Percentiles rank a stretch among this genome's conserved stretches.
phyloP scores from a whole-genome alignment of 2,888 invertebrate species.

The Ephialtes manifestator region DNA sequence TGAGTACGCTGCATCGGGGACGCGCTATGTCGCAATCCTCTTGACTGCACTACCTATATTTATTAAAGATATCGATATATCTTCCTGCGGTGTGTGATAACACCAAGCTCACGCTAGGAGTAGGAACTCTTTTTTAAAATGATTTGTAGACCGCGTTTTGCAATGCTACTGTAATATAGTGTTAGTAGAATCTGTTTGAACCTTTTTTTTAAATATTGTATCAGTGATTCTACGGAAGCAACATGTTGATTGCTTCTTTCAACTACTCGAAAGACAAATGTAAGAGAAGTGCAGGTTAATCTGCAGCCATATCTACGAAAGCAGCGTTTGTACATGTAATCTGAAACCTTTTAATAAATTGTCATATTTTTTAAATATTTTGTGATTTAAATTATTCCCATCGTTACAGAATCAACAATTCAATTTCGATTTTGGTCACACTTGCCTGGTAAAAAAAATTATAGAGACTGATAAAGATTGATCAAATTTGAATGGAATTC shows the following conservation, averaged over 20 bases:
- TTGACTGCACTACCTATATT: conserved; percentile 46
- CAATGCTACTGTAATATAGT: conserved; percentile 32
- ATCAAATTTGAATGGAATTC: too few species aligned
- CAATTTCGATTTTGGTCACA: too few species aligned
- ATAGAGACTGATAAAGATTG: too few species aligned
- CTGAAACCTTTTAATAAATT: conserved; percentile 62
- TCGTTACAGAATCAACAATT: not conserved
- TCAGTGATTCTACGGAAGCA: conserved; percentile 12
- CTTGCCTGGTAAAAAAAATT: too few species aligned
- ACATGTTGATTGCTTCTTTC: conserved; percentile 10
- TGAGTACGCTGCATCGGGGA: conserved; percentile 31
- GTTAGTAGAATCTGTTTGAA: conserved; percentile 36
- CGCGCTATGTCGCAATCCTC: conserved; percentile 17
- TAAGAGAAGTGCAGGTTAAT: conserved; percentile 39
- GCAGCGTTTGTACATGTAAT: conserved; percentile 55
- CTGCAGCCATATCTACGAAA: conserved; percentile 59
- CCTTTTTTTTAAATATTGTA: conserved; percentile 8
- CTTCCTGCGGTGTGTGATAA: conserved; percentile 47
- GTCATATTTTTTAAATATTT: conserved; percentile 57
- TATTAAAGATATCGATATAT: conserved; percentile 47
- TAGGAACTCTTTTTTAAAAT: conserved; percentile 26
- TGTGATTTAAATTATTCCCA: not conserved
- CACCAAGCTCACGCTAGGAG: conserved; percentile 47
- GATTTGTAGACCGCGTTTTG: conserved; percentile 23
- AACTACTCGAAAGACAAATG: conserved; percentile 32